Evolutionary conservation across 2,797 vertebrate genomes (phyloP).

Genomic region (Smutsia temminckii): DNA sequence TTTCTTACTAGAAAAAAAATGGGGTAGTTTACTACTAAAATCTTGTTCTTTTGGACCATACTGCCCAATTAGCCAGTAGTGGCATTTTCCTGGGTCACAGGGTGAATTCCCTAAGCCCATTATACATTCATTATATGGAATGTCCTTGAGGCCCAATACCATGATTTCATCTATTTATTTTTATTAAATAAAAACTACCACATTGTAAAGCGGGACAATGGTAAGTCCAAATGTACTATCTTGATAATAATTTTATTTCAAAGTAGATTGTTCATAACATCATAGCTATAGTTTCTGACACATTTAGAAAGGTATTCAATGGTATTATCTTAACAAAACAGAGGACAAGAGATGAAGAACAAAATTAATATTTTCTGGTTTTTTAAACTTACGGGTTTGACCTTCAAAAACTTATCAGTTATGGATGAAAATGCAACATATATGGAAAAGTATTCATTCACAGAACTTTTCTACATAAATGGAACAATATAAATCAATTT

Average conservation of each 20-base stretch:
- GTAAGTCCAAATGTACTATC: background rate
- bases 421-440: background rate
- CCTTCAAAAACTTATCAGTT: background rate
- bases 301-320: background rate
- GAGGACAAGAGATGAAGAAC: background rate
- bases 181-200: background rate
- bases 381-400: slow-evolving; percentile 7
- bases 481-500: background rate
- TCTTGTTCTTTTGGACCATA: background rate
- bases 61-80: background rate
- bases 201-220: background rate
- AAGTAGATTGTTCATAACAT: background rate
- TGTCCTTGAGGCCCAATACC: background rate
- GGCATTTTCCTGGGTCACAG: background rate
- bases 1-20: background rate
- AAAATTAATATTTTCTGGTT: slow-evolving; percentile 22
- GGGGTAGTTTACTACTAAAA: background rate
- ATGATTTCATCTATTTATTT: background rate
- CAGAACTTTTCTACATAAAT: background rate
- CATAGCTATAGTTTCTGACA: background rate
- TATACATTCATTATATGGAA: slow-evolving; percentile 5
- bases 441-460: background rate
- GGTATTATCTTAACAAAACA: background rate
- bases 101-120: background rate
- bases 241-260: slow-evolving; percentile 17